A percentile compares a stretch with the other conserved stretches of the same genome.
These are phyloP conservation scores for Noctuana brunneofusca DNA, from an alignment of 2,888 invertebrate species.

Conservation along the genomic window DNA sequence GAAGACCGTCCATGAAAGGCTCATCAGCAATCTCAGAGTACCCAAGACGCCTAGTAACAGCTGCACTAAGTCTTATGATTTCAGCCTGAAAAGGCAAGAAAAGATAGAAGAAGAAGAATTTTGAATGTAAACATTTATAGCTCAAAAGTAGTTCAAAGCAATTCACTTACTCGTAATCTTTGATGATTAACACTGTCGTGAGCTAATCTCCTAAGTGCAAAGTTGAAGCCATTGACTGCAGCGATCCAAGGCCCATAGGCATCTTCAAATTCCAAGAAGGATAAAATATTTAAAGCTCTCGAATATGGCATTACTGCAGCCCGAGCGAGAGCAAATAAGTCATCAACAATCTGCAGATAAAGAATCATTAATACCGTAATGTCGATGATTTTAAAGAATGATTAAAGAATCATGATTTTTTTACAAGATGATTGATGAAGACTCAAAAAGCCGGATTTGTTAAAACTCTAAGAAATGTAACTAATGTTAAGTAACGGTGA, in stretches of 20 bases:
- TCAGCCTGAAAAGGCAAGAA: slow-evolving; percentile 55
- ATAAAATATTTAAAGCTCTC: slow-evolving; percentile 81
- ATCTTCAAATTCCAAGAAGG: slow-evolving; percentile 82
- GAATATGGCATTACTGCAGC: slow-evolving; percentile 76
- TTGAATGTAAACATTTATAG: no score
- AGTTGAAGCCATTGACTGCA: slow-evolving; percentile 80
- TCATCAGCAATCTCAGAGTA: slow-evolving; percentile 71
- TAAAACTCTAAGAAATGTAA: no score
- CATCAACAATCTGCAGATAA: slow-evolving; percentile 81
- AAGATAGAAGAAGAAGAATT: background rate
- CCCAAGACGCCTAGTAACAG: slow-evolving; percentile 75
- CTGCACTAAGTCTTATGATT: slow-evolving; percentile 68
- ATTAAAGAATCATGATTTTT: no score
- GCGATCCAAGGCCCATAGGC: slow-evolving; percentile 88
- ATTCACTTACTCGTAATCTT: slow-evolving; percentile 41
- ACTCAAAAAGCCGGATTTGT: no score
- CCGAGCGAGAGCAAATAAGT: slow-evolving; percentile 83
- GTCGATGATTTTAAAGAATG: no score
- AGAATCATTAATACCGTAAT: no score
- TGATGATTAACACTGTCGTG: slow-evolving; percentile 52
- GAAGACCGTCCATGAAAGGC: slow-evolving; percentile 76
- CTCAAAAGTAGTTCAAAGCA: background rate
- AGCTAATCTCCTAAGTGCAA: slow-evolving; percentile 67
- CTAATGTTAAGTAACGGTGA: no score
- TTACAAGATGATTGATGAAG: no score